A percentile compares a stretch with the other conserved stretches of the same genome.
phyloP scores from a whole-genome alignment of 2,797 vertebrate species.

The Hydrolagus colliei region DNA sequence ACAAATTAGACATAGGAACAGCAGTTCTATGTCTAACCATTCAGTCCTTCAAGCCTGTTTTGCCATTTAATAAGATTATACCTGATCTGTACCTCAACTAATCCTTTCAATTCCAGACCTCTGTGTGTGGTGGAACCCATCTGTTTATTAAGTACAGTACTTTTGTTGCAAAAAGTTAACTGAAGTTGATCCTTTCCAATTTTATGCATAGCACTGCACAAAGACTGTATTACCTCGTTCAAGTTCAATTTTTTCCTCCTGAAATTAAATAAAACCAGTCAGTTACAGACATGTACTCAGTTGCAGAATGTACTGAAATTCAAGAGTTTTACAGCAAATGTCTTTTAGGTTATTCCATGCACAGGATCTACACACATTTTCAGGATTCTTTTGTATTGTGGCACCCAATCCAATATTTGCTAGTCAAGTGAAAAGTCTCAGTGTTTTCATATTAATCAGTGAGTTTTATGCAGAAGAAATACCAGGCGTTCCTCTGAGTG shows the following conservation, averaged over 20 bases:
- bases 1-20: too few species aligned
- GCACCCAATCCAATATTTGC: constrained; percentile 1
- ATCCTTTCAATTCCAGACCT: too few species aligned
- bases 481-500: background rate
- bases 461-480: background rate
- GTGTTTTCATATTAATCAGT: background rate
- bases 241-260: background rate
- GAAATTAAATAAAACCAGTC: background rate
- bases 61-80: too few species aligned
- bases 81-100: too few species aligned
- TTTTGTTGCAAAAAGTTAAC: too few species aligned
- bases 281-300: background rate
- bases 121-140: too few species aligned
- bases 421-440: background rate
- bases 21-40: too few species aligned
- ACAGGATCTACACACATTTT: background rate
- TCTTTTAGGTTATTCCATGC: background rate
- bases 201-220: background rate
- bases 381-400: background rate
- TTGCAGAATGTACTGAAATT: background rate
- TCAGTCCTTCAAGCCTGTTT: too few species aligned
- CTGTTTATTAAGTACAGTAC: too few species aligned
- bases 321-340: background rate
- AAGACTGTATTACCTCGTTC: background rate
- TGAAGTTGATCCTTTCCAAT: background rate